Base-by-base conservation (phyloP, 2,888 invertebrate species). In the Matsumyia berberina region DNA sequence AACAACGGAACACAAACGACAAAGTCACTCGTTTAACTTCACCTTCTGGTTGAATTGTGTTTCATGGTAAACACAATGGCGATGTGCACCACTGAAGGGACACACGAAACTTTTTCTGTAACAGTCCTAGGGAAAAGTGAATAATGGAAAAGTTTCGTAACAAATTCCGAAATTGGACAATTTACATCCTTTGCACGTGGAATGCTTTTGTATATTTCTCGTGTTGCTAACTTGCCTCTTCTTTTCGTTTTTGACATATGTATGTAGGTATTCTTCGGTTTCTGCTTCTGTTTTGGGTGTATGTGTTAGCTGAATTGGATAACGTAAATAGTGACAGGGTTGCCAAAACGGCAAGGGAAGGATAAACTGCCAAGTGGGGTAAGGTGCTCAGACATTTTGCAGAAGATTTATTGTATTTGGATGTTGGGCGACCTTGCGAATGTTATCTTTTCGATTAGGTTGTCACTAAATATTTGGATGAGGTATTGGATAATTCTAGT, bases 121-220 rank as follows among this genome's bases (percentile, higher is more conserved):
- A 19, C 69, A 55, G 7, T 53, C 42, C 35, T 33, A 35, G 3
- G 19, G 46, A 46, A 46, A 78, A 57, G 55, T 78, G 62, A 78
- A 46, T 64, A 70, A 70, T 35, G 46, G 35, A 64, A 58, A 77
- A 82, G 82, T 82, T 82, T 77, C 46, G 19, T 33, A 77, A 77
- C 53, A 39, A 77, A 70, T 60, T 77, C 44, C 39, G 17, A 74
- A 74, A 80, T 80, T 80, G 80, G 31, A 74, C 80, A 67, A 80
- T 80, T 80, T 80, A 80, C 80, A 73, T 74, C 80, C 62, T 62
- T 55, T 64, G 60, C 67, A 46, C 74, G 74, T 69, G 80, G 67
- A 74, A 53, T 67, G 53, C 60, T 44, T 46, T n/a, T n/a, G n/a
- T 58, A 19, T 55, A 46, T 64, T 29, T 11, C 64, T 24, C 6